Evolutionary conservation across 2,797 vertebrate species (phyloP).

Genomic region (Emys orbicularis): DNA sequence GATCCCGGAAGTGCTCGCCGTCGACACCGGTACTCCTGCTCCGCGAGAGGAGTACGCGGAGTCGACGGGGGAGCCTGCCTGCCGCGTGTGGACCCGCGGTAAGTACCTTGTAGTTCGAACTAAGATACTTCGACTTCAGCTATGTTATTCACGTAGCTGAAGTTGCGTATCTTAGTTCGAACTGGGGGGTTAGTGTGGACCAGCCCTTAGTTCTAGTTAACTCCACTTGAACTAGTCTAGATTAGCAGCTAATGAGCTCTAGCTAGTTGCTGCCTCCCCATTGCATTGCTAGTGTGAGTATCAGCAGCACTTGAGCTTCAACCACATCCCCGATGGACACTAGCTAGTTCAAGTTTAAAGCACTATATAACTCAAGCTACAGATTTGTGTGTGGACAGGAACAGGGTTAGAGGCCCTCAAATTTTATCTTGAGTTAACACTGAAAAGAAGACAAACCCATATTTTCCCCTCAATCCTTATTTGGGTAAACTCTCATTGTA

Average conservation of each 20-base stretch:
- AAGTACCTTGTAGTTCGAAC: too few species aligned
- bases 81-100: too few species aligned
- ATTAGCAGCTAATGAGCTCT: neutral
- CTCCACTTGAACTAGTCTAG: neutral
- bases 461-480: conserved; percentile 20
- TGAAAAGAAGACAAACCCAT: conserved; percentile 22
- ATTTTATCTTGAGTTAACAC: neutral
- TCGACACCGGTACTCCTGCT: too few species aligned
- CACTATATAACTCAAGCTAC: too few species aligned
- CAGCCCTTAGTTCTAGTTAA: neutral
- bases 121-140: too few species aligned
- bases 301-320: neutral
- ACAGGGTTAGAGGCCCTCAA: neutral
- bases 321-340: neutral
- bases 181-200: too few species aligned
- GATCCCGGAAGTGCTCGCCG: too few species aligned
- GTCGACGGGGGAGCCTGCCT: too few species aligned
- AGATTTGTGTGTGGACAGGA: neutral
- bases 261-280: neutral
- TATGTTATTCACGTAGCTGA: too few species aligned
- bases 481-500: conserved; percentile 37
- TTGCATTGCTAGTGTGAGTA: neutral
- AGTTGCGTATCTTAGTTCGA: too few species aligned
- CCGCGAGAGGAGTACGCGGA: too few species aligned
- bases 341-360: neutral